Conservation (phyloP, 2,113 vertebrate species). For the Tachycineta bicolor region DNA sequence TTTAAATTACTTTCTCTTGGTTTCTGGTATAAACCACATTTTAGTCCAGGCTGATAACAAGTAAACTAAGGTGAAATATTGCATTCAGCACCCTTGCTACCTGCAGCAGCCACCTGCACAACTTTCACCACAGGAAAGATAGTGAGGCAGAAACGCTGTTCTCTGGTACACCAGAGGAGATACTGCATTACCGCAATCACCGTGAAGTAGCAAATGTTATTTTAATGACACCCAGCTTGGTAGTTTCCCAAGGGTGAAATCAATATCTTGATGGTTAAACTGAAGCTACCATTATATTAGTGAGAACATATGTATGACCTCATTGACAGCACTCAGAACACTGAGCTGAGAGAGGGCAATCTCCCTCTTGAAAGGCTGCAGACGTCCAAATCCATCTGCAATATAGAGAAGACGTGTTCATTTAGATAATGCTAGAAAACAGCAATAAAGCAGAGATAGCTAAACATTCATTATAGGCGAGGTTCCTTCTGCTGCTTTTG, state of each 20-base stretch:
- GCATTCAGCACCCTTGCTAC: not conserved
- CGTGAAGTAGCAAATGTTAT: not conserved
- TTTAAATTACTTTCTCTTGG: not conserved
- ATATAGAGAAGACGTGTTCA: not conserved
- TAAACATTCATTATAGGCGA: not conserved
- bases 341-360: not conserved
- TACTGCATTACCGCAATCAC: not conserved
- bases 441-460: not conserved
- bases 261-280: slow-evolving; percentile 13
- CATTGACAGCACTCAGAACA: slow-evolving; percentile 16
- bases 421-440: slow-evolving; percentile 42
- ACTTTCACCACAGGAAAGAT: not conserved
- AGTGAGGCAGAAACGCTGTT: not conserved
- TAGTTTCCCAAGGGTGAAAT: slow-evolving; percentile 24
- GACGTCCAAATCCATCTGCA: not conserved
- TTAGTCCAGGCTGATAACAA: not conserved
- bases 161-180: not conserved
- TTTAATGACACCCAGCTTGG: not conserved
- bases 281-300: not conserved
- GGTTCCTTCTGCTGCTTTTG: slow-evolving; percentile 15
- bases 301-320: slow-evolving; percentile 1
- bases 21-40: not conserved
- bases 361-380: slow-evolving; percentile 7
- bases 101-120: not conserved
- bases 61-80: not conserved